Conservation (phyloP, 2,113 vertebrate genomes). For the Brachionichthys hirsutus region DNA sequence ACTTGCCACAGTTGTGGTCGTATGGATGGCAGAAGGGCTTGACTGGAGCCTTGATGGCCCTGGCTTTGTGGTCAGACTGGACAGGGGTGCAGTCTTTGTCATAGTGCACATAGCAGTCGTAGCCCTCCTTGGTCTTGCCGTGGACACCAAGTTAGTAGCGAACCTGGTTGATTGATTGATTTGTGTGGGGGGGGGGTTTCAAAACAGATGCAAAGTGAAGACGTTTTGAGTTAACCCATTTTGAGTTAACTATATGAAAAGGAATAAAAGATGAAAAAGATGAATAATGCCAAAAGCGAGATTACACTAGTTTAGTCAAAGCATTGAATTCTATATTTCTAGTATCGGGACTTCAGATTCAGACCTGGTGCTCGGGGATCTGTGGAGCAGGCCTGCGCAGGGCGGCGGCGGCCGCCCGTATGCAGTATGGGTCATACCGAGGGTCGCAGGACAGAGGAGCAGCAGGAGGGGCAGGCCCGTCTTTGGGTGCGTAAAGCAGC, state of each 20-base stretch:
- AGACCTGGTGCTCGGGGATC: constrained; percentile 74
- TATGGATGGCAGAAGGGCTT: constrained; percentile 74
- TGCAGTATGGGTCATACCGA: constrained; percentile 71
- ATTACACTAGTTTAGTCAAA: constrained; percentile 41
- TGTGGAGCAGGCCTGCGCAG: constrained; percentile 55
- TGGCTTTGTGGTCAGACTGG: constrained; percentile 28
- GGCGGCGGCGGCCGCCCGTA: constrained; percentile 64
- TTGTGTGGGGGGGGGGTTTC: constrained; percentile 44
- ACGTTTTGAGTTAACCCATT: constrained; percentile 51
- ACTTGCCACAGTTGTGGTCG: constrained; percentile 74
- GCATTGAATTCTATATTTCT: constrained; percentile 32
- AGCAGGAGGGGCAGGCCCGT: constrained; percentile 43
- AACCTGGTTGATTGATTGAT: constrained; percentile 65
- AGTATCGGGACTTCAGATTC: constrained; percentile 57
- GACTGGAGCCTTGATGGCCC: constrained; percentile 42
- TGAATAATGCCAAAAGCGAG: constrained; percentile 31
- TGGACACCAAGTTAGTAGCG: constrained; percentile 68
- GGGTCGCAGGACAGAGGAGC: constrained; percentile 72
- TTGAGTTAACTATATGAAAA: constrained; percentile 53
- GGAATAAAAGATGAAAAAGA: constrained; percentile 24
- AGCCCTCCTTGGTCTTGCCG: constrained; percentile 79
- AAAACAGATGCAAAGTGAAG: constrained; percentile 58
- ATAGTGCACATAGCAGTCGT: constrained; percentile 79
- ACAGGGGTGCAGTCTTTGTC: constrained; percentile 77
- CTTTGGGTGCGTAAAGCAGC: constrained; percentile 61